Percentiles rank a stretch among this genome's conserved stretches.
Conservation (phyloP, 1,140 invertebrate species). For the Musca vetustissima region DNA sequence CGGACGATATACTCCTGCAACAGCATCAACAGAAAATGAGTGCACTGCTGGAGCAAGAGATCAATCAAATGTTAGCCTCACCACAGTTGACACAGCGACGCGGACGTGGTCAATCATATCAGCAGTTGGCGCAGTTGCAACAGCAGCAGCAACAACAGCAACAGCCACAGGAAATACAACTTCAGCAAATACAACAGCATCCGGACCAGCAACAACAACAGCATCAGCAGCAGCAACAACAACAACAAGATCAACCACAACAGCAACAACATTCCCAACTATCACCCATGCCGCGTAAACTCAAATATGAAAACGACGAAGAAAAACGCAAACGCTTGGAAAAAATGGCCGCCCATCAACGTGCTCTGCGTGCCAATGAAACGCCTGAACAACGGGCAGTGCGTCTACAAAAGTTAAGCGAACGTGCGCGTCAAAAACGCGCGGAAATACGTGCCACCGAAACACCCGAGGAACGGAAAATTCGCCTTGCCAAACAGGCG, state of each 20-base stretch:
- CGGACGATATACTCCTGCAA: conserved; percentile 27
- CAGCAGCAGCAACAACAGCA: conserved; percentile 1
- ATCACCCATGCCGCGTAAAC: conserved; percentile 31
- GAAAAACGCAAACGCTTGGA: conserved; percentile 50
- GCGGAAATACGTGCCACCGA: conserved; percentile 49
- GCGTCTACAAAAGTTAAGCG: conserved; percentile 54
- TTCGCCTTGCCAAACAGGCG: conserved; percentile 49
- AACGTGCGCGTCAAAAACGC: conserved; percentile 50
- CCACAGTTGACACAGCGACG: conserved; percentile 38
- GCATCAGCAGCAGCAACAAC: conserved; percentile 7
- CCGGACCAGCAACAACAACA: neutral
- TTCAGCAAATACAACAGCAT: conserved; percentile 17
- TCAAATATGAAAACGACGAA: conserved; percentile 51
- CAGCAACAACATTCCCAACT: conserved; percentile 9
- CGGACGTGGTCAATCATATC: conserved; percentile 31
- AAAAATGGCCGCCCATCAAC: conserved; percentile 55
- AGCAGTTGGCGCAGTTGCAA: conserved; percentile 20
- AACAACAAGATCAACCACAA: neutral
- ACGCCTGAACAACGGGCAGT: conserved; percentile 58
- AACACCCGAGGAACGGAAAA: conserved; percentile 47
- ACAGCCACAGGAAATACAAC: neutral
- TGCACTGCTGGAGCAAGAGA: conserved; percentile 47
- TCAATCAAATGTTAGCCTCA: conserved; percentile 48
- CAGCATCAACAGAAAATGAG: conserved; percentile 39
- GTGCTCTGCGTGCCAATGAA: conserved; percentile 58